Evolutionary conservation across 2,113 vertebrate genomes (phyloP).

Genomic region (Nyctibius bracteatus): DNA sequence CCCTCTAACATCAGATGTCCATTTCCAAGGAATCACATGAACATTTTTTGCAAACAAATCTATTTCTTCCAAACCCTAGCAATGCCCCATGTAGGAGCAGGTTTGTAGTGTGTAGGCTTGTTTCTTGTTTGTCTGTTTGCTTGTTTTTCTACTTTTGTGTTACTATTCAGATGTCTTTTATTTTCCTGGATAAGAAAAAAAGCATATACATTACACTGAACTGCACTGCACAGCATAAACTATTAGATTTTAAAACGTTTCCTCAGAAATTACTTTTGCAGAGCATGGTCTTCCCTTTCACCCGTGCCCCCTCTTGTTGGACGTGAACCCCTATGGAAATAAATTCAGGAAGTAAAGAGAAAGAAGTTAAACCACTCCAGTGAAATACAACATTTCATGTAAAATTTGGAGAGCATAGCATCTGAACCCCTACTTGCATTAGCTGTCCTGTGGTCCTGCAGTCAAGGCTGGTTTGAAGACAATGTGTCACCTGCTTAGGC

Average conservation of each 20-base stretch:
- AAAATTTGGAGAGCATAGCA: background rate
- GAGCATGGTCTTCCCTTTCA: fast-evolving
- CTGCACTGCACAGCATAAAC: background rate
- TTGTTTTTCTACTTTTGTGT: background rate
- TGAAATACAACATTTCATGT: background rate
- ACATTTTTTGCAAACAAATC: background rate
- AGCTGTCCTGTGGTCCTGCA: background rate
- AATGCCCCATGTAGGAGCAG: background rate
- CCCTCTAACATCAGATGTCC: background rate
- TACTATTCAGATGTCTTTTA: background rate
- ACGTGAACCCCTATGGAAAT: background rate
- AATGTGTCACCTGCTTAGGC: background rate
- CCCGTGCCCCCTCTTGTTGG: background rate
- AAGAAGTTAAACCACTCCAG: background rate
- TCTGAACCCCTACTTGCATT: background rate
- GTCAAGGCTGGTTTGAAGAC: background rate
- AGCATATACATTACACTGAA: fast-evolving
- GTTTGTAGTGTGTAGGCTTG: background rate
- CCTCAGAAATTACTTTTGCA: background rate
- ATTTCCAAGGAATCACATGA: background rate
- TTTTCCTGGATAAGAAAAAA: background rate
- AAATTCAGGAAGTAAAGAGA: background rate
- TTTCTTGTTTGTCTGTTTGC: background rate
- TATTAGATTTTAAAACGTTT: background rate
- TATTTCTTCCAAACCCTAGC: background rate